Base-by-base conservation (phyloP, 2,113 vertebrate species). In the Orthonyx spaldingii region DNA sequence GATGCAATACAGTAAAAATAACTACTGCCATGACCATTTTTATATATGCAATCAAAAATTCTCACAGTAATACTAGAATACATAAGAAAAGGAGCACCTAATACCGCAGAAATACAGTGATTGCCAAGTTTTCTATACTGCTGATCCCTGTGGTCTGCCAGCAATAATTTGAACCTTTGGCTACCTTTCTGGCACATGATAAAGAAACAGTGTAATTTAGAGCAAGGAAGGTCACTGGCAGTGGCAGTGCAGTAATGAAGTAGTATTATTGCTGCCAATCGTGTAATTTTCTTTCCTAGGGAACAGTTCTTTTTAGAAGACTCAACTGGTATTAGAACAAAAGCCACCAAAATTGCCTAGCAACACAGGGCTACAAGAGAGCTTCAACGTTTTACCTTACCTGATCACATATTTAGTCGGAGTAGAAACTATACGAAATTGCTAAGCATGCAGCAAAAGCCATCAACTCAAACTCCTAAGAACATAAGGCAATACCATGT, bases 1-100 rank as follows among this genome's bases (percentile, higher is more conserved):
- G 83, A 88, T 81, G 63, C 0, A 30, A 75, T 42, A 65, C 63
- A 88, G 61, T 81, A 87, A 96, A 95, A 94, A 91, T 84, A 95
- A 93, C 85, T 82, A 56, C 49, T 28, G 28, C 64, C 65, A 61
- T 23, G 59, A 72, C 61, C 57, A 9, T 57, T 94, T 94, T 93
- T 84, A 92, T 80, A 32, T 10, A 75, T 1, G 2, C 41, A 75
- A 81, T 92, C 71, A 86, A 78, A 74, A 96, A 68, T 44, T 80
- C 39, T 79, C 57, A 47, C 66, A 64, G 59, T 66, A 91, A 64
- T 68, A 72, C 22, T 65, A 61, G 37, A 68, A 24, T 27, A 75
- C 3, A 8, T 44, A 65, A 68, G 83, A 84, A 65, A 89, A 93
- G 86, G 47, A 3, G 2, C 44, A 64, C 59, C 44, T 87, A 87